A percentile compares a stretch with the other conserved stretches of the same genome.
Evolutionary conservation across 1,140 invertebrate genomes (phyloP).

Genomic region (Liolophura sinensis): DNA sequence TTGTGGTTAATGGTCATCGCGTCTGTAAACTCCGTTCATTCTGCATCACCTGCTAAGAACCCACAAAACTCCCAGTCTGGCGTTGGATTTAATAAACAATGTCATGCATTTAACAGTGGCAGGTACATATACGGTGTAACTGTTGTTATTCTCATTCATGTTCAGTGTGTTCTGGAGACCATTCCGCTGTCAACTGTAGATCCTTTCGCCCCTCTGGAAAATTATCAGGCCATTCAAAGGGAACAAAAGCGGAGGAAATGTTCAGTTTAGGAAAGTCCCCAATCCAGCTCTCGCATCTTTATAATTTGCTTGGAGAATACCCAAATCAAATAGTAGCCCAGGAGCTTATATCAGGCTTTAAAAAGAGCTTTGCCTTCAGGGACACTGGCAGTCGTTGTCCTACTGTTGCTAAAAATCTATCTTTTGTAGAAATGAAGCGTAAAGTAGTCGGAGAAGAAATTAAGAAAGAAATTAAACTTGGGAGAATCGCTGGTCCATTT

Average conservation of each 20-base stretch:
- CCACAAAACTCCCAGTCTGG: neutral
- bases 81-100: neutral
- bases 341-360: slow-evolving; percentile 7
- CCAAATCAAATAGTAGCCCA: neutral
- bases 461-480: too few species aligned
- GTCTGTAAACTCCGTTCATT: too few species aligned
- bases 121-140: neutral
- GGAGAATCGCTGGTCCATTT: too few species aligned
- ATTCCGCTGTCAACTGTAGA: neutral
- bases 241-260: neutral
- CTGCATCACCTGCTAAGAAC: neutral
- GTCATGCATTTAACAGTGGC: slow-evolving; percentile 2
- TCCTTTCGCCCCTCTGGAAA: too few species aligned
- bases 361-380: slow-evolving; percentile 5
- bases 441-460: too few species aligned
- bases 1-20: slow-evolving; percentile 14
- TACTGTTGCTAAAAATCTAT: slow-evolving; percentile 6
- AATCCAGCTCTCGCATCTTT: neutral
- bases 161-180: neutral
- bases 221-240: too few species aligned
- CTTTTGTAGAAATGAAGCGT: too few species aligned
- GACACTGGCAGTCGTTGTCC: slow-evolving; percentile 2
- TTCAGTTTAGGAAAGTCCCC: slow-evolving; percentile 6
- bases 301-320: neutral
- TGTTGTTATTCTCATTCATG: slow-evolving; percentile 2